Evolutionary conservation across 2,797 vertebrate species (phyloP), one percentile per base, ranked within the genome.

Genomic region (Pogonophryne albipinna): DNA sequence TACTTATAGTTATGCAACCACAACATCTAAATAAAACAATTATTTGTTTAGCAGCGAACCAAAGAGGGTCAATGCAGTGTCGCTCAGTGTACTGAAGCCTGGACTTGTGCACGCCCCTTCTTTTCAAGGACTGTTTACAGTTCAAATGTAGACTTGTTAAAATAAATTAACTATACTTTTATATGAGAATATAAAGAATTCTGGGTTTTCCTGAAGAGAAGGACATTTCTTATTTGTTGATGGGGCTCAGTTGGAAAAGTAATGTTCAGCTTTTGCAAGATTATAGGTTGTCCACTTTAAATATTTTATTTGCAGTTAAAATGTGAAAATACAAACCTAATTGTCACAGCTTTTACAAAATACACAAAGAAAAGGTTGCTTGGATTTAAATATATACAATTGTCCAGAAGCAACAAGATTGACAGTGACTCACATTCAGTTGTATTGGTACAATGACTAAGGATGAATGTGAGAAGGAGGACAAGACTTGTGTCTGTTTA

Each of bases 251-350:
- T 34, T 34, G 34, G 27, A 38, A 56, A 56, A 11, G 34, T 56
- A 27, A 34, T 17, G 15, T 16, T 10, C 15, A 56, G 15, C 27
- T 34, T 31, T 9, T 7, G 8, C 34, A 38, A 38, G 34, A 38
- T 38, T 38, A 38, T 38, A 9, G 8, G 34, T 38, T 41, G n/a
- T 66, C 52, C 8, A 65, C 27, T 68, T 34, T 23, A 17, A 61
- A 66, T 56, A 71, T 38, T 71, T 85, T 69, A 81, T 70, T 78
- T 69, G 45, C 6, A 66, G 17, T 6, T 56, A 12, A 60, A 76
- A 76, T 16, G 34, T 52, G 12, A 65, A 55, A 50, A 14, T 38
- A 71, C 23, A 53, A n/a, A 19, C 31, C 53, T 13, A 45, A 20
- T 27, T 51, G 12, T 50, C 42, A 61, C 4, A 59, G 4, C 14